phyloP scores from a whole-genome alignment of 2,888 invertebrate species.

The Erynnis tages region DNA sequence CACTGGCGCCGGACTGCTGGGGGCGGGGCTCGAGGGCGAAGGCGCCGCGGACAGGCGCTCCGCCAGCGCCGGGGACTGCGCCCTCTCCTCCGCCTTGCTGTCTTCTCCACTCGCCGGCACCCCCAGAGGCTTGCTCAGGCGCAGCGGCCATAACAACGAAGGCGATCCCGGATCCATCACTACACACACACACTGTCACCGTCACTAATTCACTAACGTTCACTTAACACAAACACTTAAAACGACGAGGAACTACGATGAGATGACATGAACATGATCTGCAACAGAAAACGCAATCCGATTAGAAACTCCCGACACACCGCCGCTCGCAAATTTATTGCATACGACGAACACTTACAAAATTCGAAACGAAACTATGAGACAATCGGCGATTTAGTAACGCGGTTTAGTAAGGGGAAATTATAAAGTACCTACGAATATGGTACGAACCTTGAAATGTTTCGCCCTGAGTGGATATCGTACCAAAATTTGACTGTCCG shows the following conservation, averaged over 20 bases:
- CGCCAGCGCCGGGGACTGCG: constrained; percentile 65
- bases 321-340: constrained; percentile 45
- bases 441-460: constrained; percentile 80
- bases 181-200: constrained; percentile 66
- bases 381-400: constrained; percentile 65
- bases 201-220: constrained; percentile 64
- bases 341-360: constrained; percentile 53
- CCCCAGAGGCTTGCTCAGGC: constrained; percentile 69
- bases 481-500: constrained; percentile 81
- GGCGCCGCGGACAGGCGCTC: constrained; percentile 60
- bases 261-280: constrained; percentile 81
- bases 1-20: constrained; percentile 61
- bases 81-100: constrained; percentile 67
- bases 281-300: constrained; percentile 61
- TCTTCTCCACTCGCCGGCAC: constrained; percentile 51
- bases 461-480: constrained; percentile 81
- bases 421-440: constrained; percentile 63
- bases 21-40: constrained; percentile 61
- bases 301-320: constrained; percentile 43
- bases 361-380: constrained; percentile 60
- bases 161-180: constrained; percentile 79
- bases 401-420: constrained; percentile 71
- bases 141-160: constrained; percentile 73
- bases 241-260: constrained; percentile 76
- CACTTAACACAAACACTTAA: constrained; percentile 73